These are phyloP conservation scores for Ceratotherium simum DNA, from an alignment of 2,113 vertebrate genomes.

Conservation along the genomic window DNA sequence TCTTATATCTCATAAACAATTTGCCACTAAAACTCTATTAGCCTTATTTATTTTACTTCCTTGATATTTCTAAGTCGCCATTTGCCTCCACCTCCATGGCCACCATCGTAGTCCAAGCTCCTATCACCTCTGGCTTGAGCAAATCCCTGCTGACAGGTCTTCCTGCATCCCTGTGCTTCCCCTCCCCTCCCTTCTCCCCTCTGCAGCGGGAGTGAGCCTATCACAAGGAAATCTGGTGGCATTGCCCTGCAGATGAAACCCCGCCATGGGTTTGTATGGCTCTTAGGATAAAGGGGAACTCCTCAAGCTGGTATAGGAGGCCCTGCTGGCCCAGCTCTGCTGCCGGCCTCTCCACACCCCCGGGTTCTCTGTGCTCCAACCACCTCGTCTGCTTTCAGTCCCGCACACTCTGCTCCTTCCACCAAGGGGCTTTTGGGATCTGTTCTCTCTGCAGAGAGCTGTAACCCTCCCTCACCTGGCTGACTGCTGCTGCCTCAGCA, in stretches of 20 bases:
- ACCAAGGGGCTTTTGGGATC: background rate
- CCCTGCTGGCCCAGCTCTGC: no score
- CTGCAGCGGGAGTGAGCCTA: background rate
- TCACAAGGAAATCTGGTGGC: background rate
- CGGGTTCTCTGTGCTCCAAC: background rate
- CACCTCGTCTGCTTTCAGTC: no score
- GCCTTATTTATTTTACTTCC: background rate
- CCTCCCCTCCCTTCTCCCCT: background rate
- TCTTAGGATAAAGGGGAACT: background rate
- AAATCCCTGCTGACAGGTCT: no score
- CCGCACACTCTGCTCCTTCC: background rate
- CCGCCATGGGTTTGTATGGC: accelerated
- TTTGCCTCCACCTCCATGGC: background rate
- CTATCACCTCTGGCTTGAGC: background rate
- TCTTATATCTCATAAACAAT: background rate
- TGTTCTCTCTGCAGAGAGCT: background rate
- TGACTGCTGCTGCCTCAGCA: background rate
- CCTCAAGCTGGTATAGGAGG: no score
- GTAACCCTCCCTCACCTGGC: background rate
- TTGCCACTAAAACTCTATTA: background rate
- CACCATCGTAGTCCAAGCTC: background rate
- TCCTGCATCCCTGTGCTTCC: background rate
- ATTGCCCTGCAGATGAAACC: background rate
- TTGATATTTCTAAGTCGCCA: background rate
- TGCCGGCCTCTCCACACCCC: no score